Evolutionary conservation across 2,113 vertebrate genomes (phyloP), one percentile per base, ranked within the genome.

Genomic region (Pteronura brasiliensis): DNA sequence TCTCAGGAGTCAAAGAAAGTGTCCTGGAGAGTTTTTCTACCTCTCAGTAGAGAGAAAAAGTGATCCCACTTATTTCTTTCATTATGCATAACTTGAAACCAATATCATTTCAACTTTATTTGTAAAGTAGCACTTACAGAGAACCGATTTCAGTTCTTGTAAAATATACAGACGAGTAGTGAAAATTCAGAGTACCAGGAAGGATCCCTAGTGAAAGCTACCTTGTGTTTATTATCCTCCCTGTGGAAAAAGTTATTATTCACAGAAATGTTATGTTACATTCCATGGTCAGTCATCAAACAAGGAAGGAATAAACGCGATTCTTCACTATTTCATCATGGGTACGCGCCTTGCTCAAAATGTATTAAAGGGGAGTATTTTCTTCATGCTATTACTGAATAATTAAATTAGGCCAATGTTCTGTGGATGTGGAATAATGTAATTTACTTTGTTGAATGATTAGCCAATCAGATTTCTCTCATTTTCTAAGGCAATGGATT

Each of bases 381-480:
- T 95, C 92, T 96, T 98, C 77, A 95, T 92, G 65, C 55, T 67
- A 94, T 98, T 97, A 97, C 93, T 96, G 96, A 93, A 88, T 98
- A 97, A 98, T 97, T 94, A 79, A 98, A 97, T 98, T 98, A 98
- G 49, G 72, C 93, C 96, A 85, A 79, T 97, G 95, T 97, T 98
- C 95, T 89, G 95, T 98, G 94, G 83, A 91, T 97, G 67, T 87
- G 65, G 59, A 97, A 96, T 96, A 97, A 97, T 97, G 84, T 93
- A 94, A 98, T 98, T 97, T 98, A 97, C 90, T 97, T 97, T 95
- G 93, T 89, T 98, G 97, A 98, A 95, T 97, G 88, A 98, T 98
- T 98, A 97, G 72, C 97, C 97, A 98, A 97, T 97, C 97, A 96
- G 95, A 96, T 97, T 96, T 95, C 97, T 97, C 95, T 95, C 95